phyloP scores from a whole-genome alignment of 2,113 vertebrate genomes.

The Pseudonaja textilis region DNA sequence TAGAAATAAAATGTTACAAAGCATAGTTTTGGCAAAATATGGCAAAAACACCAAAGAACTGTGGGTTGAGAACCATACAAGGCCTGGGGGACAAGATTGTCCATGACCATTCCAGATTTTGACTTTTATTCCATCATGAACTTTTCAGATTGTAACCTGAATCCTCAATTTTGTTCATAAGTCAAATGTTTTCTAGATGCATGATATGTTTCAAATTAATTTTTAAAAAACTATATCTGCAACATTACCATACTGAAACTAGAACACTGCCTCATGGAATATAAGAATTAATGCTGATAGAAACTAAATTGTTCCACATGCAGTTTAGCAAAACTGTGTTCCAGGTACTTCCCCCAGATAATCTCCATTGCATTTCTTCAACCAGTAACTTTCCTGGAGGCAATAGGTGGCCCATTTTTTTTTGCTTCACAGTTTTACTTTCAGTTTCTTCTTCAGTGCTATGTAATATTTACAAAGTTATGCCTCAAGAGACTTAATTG shows the following conservation, averaged over 20 bases:
- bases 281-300: background rate
- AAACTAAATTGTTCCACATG: background rate
- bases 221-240: background rate
- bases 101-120: background rate
- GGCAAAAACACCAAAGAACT: background rate
- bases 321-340: background rate
- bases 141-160: background rate
- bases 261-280: background rate
- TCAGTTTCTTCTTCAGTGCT: background rate
- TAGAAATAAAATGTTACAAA: background rate
- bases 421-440: conserved; percentile 6
- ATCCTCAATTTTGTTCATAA: background rate
- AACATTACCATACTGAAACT: background rate
- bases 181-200: background rate
- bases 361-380: background rate
- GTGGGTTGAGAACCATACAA: background rate
- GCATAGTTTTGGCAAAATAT: too few species aligned
- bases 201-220: background rate
- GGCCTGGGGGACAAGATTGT: background rate
- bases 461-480: background rate
- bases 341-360: background rate
- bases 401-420: background rate
- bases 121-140: background rate
- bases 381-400: conserved; percentile 3
- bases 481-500: background rate